Conservation (phyloP, 2,113 vertebrate genomes). For the Solenodon paradoxus region DNA sequence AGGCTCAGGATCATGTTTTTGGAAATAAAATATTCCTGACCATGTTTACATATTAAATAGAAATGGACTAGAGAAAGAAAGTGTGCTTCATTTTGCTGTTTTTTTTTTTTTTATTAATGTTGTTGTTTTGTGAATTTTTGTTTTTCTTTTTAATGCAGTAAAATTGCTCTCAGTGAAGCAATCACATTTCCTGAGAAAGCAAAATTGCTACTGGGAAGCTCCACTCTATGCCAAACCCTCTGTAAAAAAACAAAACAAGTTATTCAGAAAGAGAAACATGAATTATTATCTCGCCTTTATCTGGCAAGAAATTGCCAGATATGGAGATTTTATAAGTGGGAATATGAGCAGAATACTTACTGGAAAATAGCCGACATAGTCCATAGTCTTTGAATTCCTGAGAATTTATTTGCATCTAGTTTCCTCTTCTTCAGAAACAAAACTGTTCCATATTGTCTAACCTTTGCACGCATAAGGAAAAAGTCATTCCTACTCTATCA, state of each 20-base stretch:
- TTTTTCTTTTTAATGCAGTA: too few species aligned
- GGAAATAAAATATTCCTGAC: not conserved
- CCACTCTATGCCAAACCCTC: not conserved
- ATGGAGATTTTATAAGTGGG: not conserved
- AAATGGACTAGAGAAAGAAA: not conserved
- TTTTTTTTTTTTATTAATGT: not conserved
- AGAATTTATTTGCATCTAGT: not conserved
- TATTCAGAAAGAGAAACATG: not conserved
- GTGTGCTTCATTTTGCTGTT: not conserved
- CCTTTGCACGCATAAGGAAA: not conserved
- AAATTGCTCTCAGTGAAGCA: not conserved
- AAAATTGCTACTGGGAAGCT: not conserved
- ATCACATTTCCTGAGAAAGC: not conserved
- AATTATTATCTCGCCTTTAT: not conserved
- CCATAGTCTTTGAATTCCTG: not conserved
- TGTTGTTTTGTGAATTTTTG: not conserved
- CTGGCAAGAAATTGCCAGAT: conserved; percentile 3
- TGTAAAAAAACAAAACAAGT: not conserved
- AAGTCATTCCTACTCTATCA: not conserved
- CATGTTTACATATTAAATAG: not conserved
- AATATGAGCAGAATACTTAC: not conserved
- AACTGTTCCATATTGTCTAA: not conserved
- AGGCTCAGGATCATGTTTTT: not conserved
- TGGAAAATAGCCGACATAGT: not conserved
- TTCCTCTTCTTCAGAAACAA: conserved; percentile 6